Evolutionary conservation across 2,797 vertebrate genomes (phyloP).

Genomic region (Siniperca undulata): DNA sequence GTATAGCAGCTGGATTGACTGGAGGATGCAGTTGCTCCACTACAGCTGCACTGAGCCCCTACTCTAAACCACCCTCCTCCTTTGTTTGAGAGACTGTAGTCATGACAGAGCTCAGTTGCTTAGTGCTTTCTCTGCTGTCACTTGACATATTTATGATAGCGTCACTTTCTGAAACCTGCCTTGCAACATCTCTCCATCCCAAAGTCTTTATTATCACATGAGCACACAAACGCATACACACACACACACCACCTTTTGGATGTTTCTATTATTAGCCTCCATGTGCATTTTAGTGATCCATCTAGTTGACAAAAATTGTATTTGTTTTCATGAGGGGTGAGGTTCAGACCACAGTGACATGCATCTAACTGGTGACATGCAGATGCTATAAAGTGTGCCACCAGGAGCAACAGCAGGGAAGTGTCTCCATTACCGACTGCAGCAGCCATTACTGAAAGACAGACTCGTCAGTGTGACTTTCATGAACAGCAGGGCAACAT

Average conservation of each 20-base stretch:
- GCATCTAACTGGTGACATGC: conserved; percentile 35
- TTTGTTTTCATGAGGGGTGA: conserved; percentile 46
- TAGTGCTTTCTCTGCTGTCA: conserved; percentile 29
- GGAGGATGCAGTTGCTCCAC: conserved; percentile 56
- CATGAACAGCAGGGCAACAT: conserved; percentile 26
- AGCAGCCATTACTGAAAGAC: conserved; percentile 36
- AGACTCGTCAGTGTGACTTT: conserved; percentile 7
- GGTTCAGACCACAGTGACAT: conserved; percentile 37
- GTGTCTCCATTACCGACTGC: conserved; percentile 27
- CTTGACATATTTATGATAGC: conserved; percentile 58
- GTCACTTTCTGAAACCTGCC: conserved; percentile 19
- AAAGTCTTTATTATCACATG: neutral
- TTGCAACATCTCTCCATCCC: neutral
- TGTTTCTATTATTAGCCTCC: conserved; percentile 36
- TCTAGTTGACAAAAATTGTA: conserved; percentile 28
- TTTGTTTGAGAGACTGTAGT: conserved; percentile 2
- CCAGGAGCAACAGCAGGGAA: neutral
- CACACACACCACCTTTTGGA: conserved; percentile 1
- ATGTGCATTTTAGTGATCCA: conserved; percentile 21
- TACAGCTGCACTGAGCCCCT: neutral
- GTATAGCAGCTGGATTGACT: conserved; percentile 54
- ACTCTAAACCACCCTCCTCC: neutral
- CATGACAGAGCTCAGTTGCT: conserved; percentile 34
- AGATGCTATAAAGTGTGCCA: conserved; percentile 33
- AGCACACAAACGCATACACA: neutral